These are phyloP conservation scores for Hydrocynus forskahlii DNA, from an alignment of 2,797 vertebrate genomes.

Conservation along the genomic window DNA sequence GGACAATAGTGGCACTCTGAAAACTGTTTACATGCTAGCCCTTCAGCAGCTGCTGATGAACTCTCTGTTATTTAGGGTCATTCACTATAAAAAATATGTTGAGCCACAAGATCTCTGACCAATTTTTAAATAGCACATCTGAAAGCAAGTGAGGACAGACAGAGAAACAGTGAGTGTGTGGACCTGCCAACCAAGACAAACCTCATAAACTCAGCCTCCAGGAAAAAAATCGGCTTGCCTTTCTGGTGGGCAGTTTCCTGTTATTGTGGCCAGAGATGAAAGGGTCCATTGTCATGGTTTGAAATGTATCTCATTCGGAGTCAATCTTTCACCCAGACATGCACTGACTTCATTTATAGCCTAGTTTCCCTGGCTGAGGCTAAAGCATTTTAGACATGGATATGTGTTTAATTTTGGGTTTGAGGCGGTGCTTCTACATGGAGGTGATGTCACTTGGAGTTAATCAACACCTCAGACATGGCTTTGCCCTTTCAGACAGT, in stretches of 20 bases:
- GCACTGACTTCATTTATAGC: conserved; percentile 32
- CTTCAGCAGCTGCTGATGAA: conserved; percentile 22
- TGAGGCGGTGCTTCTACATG: conserved; percentile 5
- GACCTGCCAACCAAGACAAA: conserved; percentile 27
- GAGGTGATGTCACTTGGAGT: conserved; percentile 40
- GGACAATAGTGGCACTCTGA: not conserved
- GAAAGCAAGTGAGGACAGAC: conserved; percentile 37
- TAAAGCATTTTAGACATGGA: not conserved
- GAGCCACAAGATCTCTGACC: not conserved
- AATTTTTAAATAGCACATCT: conserved; percentile 13
- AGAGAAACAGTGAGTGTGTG: conserved; percentile 29
- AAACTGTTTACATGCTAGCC: not conserved
- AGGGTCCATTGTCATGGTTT: conserved; percentile 45
- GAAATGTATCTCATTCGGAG: conserved; percentile 41
- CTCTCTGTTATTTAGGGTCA: not conserved
- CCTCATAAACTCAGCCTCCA: conserved; percentile 47
- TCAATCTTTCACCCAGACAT: conserved; percentile 23
- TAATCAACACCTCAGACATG: conserved; percentile 51
- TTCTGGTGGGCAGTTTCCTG: conserved; percentile 53
- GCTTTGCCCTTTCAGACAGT: conserved; percentile 19
- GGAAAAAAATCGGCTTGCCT: conserved; percentile 37
- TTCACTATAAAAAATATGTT: not conserved
- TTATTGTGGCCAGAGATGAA: conserved; percentile 52
- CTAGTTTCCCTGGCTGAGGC: not conserved
- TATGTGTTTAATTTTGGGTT: conserved; percentile 23